A percentile compares a stretch with the other conserved stretches of the same genome.
These are phyloP conservation scores for Ophonus ardosiacus DNA, from an alignment of 2,888 invertebrate species.

Conservation along the genomic window DNA sequence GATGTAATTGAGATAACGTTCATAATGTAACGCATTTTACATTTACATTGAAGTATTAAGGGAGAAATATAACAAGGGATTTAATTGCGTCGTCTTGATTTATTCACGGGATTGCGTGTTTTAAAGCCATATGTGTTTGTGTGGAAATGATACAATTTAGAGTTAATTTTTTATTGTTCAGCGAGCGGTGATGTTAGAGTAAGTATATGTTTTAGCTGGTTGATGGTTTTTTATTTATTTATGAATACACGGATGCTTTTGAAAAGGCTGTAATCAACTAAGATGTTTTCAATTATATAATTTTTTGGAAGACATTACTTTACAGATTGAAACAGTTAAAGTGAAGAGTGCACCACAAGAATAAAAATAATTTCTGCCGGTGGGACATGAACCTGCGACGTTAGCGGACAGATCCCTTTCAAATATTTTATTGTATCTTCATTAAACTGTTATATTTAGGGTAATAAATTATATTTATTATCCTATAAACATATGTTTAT, in stretches of 20 bases:
- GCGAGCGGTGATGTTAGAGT: not conserved
- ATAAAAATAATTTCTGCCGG: too few species aligned
- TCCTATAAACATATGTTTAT: not conserved
- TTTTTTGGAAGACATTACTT: not conserved
- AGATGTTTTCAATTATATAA: not conserved
- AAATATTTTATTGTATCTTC: too few species aligned
- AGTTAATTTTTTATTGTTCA: slow-evolving; percentile 17
- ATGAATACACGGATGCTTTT: not conserved
- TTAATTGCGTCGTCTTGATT: slow-evolving; percentile 38
- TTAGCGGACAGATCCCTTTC: too few species aligned
- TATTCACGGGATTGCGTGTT: slow-evolving; percentile 20
- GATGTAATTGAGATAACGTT: slow-evolving; percentile 62
- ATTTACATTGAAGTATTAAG: slow-evolving; percentile 2
- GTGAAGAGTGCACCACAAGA: too few species aligned
- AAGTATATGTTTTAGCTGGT: not conserved
- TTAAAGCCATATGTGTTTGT: not conserved
- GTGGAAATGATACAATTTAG: not conserved
- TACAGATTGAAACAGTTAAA: too few species aligned
- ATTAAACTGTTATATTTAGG: too few species aligned
- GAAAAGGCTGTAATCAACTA: not conserved
- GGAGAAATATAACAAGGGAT: slow-evolving; percentile 9
- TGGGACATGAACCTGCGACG: too few species aligned
- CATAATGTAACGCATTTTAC: slow-evolving; percentile 39
- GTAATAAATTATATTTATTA: not conserved
- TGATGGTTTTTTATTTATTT: not conserved